phyloP scores from a whole-genome alignment of 2,113 vertebrate genomes.

The Oenanthe melanoleuca region DNA sequence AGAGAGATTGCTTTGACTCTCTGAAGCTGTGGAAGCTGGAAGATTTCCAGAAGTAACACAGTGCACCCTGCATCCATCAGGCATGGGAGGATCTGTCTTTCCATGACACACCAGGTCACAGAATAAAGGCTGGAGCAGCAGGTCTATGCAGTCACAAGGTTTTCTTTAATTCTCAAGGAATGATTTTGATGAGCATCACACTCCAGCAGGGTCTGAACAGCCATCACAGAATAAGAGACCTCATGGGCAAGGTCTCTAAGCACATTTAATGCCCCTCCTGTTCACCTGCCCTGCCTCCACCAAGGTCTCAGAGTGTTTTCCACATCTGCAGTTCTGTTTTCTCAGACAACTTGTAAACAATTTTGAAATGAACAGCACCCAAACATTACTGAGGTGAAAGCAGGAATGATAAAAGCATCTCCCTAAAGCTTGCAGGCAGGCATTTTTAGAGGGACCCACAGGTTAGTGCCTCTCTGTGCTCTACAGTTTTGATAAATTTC shows the following conservation, averaged over 20 bases:
- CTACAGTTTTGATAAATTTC: background rate
- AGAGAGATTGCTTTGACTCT: background rate
- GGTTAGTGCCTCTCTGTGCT: background rate
- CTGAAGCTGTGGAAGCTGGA: background rate
- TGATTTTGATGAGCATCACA: background rate
- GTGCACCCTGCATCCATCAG: background rate
- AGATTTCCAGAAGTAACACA: background rate
- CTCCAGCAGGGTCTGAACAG: background rate
- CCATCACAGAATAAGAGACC: background rate
- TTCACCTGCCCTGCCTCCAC: background rate
- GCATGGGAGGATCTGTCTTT: background rate
- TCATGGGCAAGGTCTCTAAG: background rate
- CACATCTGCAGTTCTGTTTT: background rate
- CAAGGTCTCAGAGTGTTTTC: background rate
- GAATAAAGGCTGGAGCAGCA: background rate
- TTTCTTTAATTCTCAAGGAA: background rate
- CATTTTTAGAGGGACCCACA: background rate
- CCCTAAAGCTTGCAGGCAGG: background rate
- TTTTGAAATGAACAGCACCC: background rate
- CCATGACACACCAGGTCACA: background rate
- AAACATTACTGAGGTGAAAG: background rate
- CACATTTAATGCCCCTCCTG: background rate
- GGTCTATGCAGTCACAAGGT: accelerated
- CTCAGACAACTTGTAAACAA: background rate
- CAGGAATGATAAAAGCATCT: background rate